Conservation (phyloP, 2,113 vertebrate species). For the Onychostoma macrolepis region DNA sequence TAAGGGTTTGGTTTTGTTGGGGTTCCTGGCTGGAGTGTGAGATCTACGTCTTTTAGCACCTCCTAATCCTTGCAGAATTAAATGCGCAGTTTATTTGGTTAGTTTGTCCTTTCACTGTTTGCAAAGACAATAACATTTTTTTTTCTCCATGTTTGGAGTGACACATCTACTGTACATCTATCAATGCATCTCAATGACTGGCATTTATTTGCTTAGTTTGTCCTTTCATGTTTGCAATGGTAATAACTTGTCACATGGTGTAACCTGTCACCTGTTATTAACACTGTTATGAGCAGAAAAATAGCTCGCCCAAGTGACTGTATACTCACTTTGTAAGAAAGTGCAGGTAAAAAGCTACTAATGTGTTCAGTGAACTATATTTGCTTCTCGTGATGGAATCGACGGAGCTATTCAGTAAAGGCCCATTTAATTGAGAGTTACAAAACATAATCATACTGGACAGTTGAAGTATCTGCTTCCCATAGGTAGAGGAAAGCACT, state of each 20-base stretch:
- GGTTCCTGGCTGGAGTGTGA: background rate
- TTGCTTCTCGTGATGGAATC: slow-evolving; percentile 17
- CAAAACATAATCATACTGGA: slow-evolving; percentile 63
- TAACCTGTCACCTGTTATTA: background rate
- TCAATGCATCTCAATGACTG: background rate
- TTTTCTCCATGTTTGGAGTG: background rate
- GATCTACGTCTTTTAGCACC: background rate
- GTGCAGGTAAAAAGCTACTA: slow-evolving; percentile 1
- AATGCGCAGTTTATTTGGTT: background rate
- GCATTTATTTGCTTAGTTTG: slow-evolving; percentile 1
- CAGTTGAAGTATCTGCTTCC: slow-evolving; percentile 60
- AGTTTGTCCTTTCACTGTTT: slow-evolving; percentile 19
- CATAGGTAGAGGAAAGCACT: slow-evolving; percentile 68
- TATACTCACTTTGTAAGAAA: background rate
- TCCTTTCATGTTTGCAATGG: background rate
- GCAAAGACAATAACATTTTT: background rate
- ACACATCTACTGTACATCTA: background rate
- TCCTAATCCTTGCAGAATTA: background rate
- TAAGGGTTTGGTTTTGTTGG: background rate
- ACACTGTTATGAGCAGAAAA: background rate
- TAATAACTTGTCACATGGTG: background rate
- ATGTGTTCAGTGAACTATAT: slow-evolving; percentile 5
- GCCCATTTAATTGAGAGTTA: slow-evolving; percentile 32
- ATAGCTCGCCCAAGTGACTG: background rate
- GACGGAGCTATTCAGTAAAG: slow-evolving; percentile 19